Conservation (phyloP, 1,140 invertebrate genomes). For the Coboldia fuscipes region DNA sequence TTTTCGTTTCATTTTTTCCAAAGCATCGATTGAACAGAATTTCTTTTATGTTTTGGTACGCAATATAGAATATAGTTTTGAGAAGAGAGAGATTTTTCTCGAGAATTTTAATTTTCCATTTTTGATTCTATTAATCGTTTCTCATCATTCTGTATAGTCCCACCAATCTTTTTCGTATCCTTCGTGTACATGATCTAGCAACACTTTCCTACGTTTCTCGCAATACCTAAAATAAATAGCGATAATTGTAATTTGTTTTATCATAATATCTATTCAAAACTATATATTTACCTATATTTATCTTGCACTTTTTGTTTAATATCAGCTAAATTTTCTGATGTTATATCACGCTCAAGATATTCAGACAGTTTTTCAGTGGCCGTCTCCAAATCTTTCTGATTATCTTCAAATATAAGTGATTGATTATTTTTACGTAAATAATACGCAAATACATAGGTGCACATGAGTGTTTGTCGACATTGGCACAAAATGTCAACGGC, state of each 20-base stretch:
- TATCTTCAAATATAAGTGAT: constrained; percentile 97
- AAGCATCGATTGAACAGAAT: too few relatives aligned
- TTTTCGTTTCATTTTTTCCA: too few relatives aligned
- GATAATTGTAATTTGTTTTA: neutral
- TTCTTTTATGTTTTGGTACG: too few relatives aligned
- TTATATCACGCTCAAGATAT: constrained; percentile 95
- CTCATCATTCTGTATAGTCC: constrained; percentile 69
- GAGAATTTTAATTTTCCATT: neutral
- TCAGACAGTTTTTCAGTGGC: constrained; percentile 93
- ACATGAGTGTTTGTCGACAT: constrained; percentile 96
- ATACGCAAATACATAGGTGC: constrained; percentile 98
- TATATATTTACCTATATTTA: constrained; percentile 70
- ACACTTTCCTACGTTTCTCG: constrained; percentile 80
- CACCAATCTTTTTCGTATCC: constrained; percentile 97
- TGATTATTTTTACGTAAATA: constrained; percentile 97
- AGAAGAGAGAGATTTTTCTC: too few relatives aligned
- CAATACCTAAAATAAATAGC: constrained; percentile 58
- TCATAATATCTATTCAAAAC: neutral
- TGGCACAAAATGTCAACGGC: constrained; percentile 95
- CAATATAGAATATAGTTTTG: too few relatives aligned
- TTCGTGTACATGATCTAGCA: constrained; percentile 93
- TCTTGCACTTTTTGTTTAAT: constrained; percentile 99
- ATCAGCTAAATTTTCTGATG: constrained; percentile 88
- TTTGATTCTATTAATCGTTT: neutral
- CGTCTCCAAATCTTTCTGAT: constrained; percentile 94